Evolutionary conservation across 2,113 vertebrate genomes (phyloP).

Genomic region (Tiliqua scincoides): DNA sequence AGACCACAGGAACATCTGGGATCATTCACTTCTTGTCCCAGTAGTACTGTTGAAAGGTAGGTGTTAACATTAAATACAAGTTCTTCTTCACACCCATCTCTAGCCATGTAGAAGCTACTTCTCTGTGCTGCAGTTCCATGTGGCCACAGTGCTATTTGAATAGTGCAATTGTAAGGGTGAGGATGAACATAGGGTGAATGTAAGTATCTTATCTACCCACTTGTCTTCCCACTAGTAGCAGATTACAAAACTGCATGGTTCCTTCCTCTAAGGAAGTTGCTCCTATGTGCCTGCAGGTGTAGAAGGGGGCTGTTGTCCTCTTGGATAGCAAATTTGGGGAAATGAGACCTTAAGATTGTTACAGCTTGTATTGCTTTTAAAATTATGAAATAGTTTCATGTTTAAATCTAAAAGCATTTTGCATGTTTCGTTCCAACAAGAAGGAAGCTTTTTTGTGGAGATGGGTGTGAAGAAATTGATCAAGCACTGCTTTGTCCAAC

Average conservation of each 20-base stretch:
- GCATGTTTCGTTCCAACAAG: background rate
- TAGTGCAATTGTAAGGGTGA: background rate
- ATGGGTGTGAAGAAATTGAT: background rate
- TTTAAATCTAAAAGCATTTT: background rate
- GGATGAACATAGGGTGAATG: background rate
- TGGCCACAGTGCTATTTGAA: background rate
- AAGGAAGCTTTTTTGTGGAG: background rate
- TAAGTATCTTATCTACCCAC: background rate
- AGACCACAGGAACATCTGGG: background rate
- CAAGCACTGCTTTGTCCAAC: background rate
- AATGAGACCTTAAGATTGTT: background rate
- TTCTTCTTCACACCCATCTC: background rate
- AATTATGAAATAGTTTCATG: background rate
- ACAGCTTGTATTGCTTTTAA: slow-evolving; percentile 17
- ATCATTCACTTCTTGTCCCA: background rate
- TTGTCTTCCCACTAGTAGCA: background rate
- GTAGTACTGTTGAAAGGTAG: background rate
- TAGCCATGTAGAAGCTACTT: background rate
- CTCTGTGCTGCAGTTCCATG: background rate
- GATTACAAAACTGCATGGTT: background rate
- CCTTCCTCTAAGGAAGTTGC: background rate
- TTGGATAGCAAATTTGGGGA: background rate
- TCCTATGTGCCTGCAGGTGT: background rate
- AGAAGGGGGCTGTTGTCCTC: background rate
- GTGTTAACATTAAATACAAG: background rate